Conservation (phyloP, 2,113 vertebrate genomes). For the Oncorhynchus kisutch region DNA sequence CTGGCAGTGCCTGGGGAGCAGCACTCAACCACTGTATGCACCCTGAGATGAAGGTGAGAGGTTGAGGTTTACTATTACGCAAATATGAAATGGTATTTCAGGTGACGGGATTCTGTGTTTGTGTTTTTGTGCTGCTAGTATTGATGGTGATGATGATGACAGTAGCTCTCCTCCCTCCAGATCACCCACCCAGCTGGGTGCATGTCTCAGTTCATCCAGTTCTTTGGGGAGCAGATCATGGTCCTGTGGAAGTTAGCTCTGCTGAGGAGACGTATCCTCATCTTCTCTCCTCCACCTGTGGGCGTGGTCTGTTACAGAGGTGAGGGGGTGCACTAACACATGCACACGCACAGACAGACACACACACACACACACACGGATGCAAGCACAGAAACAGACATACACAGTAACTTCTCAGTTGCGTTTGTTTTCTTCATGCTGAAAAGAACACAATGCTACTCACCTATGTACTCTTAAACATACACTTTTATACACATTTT, state of each 20-base stretch:
- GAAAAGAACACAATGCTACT: too few relatives aligned
- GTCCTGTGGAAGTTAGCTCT: conserved; percentile 94
- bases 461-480: too few relatives aligned
- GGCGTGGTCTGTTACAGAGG: conserved; percentile 95
- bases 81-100: not conserved
- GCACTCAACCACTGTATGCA: conserved; percentile 91
- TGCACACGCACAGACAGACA: too few relatives aligned
- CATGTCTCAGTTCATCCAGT: conserved; percentile 97
- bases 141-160: not conserved
- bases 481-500: too few relatives aligned
- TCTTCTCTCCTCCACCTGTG: conserved; percentile 92
- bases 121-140: too few relatives aligned
- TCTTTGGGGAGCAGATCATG: conserved; percentile 95
- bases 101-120: too few relatives aligned
- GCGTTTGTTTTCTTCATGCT: too few relatives aligned
- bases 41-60: conserved; percentile 91
- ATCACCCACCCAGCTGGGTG: conserved; percentile 96
- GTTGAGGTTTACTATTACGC: not conserved
- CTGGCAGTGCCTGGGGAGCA: conserved; percentile 79
- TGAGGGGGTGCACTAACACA: conserved; percentile 44
- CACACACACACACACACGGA: too few relatives aligned
- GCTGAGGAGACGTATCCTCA: conserved; percentile 90
- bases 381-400: too few relatives aligned
- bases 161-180: conserved; percentile 55
- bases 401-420: too few relatives aligned